Percentiles rank a stretch among this genome's conserved stretches.
These are phyloP conservation scores for Crotalus viridis DNA, from an alignment of 2,113 vertebrate genomes.

Conservation along the genomic window DNA sequence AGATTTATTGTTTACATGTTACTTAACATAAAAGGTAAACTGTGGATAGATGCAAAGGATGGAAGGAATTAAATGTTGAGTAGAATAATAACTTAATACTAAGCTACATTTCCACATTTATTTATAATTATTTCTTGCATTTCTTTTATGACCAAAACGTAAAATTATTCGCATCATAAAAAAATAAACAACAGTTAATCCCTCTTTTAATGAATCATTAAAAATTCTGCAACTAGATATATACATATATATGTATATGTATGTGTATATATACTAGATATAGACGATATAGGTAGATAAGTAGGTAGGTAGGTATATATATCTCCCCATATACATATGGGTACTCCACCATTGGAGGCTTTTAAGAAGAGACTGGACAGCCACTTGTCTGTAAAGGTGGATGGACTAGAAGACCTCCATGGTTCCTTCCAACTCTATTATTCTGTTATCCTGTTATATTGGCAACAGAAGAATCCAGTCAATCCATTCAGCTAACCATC, in stretches of 20 bases:
- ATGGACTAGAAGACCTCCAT: too few relatives aligned
- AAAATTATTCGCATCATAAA: neutral
- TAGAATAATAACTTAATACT: neutral
- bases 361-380: too few relatives aligned
- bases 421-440: too few relatives aligned
- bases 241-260: too few relatives aligned
- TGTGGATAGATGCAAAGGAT: neutral
- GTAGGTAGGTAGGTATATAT: too few relatives aligned
- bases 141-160: neutral
- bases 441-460: neutral
- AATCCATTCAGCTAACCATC: neutral
- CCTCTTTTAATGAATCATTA: neutral
- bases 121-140: neutral
- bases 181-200: neutral
- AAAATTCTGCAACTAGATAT: neutral
- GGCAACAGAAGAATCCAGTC: neutral
- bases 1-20: neutral
- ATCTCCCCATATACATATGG: too few relatives aligned
- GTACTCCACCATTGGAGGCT: too few relatives aligned
- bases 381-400: too few relatives aligned
- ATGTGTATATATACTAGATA: too few relatives aligned
- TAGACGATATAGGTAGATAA: too few relatives aligned
- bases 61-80: neutral
- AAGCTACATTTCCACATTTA: neutral
- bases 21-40: neutral